Evolutionary conservation across 2,888 invertebrate genomes (phyloP).

Genomic region (Brachypalpus laphriformis): DNA sequence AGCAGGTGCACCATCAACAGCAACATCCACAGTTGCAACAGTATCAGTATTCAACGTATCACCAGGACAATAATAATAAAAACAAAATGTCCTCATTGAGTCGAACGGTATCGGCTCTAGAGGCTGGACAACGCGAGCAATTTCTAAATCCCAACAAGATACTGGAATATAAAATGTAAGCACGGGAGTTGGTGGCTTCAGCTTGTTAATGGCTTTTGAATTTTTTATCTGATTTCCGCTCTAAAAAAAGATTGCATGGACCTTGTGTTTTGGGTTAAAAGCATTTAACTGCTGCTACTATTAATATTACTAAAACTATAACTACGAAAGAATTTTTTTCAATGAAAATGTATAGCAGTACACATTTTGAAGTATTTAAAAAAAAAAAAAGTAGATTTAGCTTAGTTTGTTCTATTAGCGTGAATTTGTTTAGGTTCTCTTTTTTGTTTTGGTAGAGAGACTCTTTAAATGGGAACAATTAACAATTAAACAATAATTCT

Average conservation of each 20-base stretch:
- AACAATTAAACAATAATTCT: slow-evolving; percentile 41
- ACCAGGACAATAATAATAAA: slow-evolving; percentile 76
- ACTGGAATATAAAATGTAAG: slow-evolving; percentile 83
- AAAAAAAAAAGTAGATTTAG: background rate
- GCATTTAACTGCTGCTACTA: slow-evolving; percentile 29
- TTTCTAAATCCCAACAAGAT: slow-evolving; percentile 83
- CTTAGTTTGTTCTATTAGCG: slow-evolving; percentile 18
- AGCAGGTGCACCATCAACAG: slow-evolving; percentile 47
- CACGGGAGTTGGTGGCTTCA: slow-evolving; percentile 44
- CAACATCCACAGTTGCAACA: slow-evolving; percentile 75
- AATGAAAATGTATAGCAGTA: background rate
- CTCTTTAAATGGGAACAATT: slow-evolving; percentile 58
- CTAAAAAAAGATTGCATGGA: background rate
- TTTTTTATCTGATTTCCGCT: slow-evolving; percentile 8
- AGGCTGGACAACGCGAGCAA: slow-evolving; percentile 82
- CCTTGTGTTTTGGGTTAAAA: slow-evolving; percentile 15
- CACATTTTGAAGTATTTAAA: background rate
- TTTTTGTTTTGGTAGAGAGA: slow-evolving; percentile 17
- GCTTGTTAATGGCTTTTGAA: background rate
- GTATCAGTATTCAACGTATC: slow-evolving; percentile 73
- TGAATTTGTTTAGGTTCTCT: slow-evolving; percentile 19
- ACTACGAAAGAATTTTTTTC: slow-evolving; percentile 4
- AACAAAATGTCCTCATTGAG: slow-evolving; percentile 79
- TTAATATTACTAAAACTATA: slow-evolving; percentile 25
- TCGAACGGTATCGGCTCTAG: slow-evolving; percentile 82